Base-by-base conservation (phyloP, 64 coral and sea anemone species). In the Cladopsammia gracilis region DNA sequence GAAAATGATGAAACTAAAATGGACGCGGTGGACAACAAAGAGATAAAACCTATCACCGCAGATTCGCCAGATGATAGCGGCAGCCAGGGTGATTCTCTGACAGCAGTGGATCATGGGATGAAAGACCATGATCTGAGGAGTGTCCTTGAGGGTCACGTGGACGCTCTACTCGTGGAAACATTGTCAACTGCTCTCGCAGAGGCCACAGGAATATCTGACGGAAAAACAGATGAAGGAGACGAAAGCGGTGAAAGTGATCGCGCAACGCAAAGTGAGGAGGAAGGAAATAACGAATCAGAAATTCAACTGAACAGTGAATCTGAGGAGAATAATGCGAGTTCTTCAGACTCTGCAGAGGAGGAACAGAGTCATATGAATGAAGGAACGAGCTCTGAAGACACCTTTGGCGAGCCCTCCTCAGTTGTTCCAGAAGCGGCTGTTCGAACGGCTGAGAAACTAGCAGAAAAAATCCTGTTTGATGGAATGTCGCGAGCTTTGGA, bases 401-500 rank as follows among this genome's bases (percentile, higher is more conserved):
- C 26, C 5, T 6, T 15, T 9, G 10, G 18, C 6, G 58, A 4
- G 44, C 20, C 3, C 20, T 48, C 61, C 18, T 44, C 53, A 48
- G 0, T 64, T 34, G 34, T 34, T 34, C 10, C 42, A 23, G 9
- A 67, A 15, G 19, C 44, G 22, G 20, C 20, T 18, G 3, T 23
- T 24, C 34, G 67, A 6, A 67, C 11, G 20, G 80, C 76, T 1
- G 67, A 89, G 65, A 51, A 64, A 64, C 61, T 89, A 73, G 76
- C 50, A 19, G 62, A 83, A 64, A 59, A 66, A 10, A 52, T 94
- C 24, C 1, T 89, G 5, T 22, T n/a, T 6, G 57, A 43, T n/a
- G 86, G 76, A 64, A 18, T 94, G 16, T 25, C 64, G 59, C 71
- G 73, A 62, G 67, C 86, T 50, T 70, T 45, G 49, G 62, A 82